These are phyloP conservation scores for Apteryx mantelli DNA, from an alignment of 2,113 vertebrate species.

Conservation along the genomic window DNA sequence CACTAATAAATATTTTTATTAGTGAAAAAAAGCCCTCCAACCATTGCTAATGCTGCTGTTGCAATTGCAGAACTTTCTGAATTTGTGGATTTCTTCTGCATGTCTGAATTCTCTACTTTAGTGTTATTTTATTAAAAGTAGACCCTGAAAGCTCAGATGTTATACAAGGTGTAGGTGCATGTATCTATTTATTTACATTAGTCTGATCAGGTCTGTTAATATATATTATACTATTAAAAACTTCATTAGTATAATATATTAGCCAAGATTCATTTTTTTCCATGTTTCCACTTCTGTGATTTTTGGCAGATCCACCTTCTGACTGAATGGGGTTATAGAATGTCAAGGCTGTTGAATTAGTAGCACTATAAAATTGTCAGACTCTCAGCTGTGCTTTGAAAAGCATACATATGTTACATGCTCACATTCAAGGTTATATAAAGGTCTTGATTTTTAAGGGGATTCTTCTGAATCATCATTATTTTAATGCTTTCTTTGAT, in stretches of 20 bases:
- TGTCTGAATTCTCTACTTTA: background rate
- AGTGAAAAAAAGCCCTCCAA: background rate
- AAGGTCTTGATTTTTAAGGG: slow-evolving; percentile 16
- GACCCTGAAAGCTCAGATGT: background rate
- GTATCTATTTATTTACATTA: background rate
- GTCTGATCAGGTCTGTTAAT: background rate
- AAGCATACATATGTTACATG: background rate
- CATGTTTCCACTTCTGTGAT: background rate
- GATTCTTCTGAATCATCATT: background rate
- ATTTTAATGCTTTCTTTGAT: background rate
- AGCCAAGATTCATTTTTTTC: background rate
- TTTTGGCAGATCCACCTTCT: background rate
- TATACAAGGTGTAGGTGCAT: background rate
- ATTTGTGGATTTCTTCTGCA: background rate
- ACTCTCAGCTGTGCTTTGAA: background rate
- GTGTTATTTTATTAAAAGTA: background rate
- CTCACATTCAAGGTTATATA: background rate
- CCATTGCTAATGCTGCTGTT: background rate
- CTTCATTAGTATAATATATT: background rate
- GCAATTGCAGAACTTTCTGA: background rate
- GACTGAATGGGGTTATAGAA: background rate
- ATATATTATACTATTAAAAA: background rate
- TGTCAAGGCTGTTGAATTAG: background rate
- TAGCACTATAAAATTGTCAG: background rate
- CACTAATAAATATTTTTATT: too few species aligned